phyloP scores from a whole-genome alignment of 2,797 vertebrate genomes.

The Pseudochirops corinnae region DNA sequence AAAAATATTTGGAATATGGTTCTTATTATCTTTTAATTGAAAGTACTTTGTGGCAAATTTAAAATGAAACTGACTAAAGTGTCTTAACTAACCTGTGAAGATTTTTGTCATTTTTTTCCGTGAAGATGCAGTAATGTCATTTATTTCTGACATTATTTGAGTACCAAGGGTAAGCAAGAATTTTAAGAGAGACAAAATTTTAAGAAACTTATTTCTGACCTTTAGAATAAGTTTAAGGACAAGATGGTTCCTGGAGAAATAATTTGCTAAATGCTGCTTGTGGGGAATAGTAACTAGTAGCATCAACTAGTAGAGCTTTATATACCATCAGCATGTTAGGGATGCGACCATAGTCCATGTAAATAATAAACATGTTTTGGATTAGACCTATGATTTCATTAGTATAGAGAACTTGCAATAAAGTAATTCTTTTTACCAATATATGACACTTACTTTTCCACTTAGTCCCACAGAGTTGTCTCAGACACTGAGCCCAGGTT shows the following conservation, averaged over 20 bases:
- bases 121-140: neutral
- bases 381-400: neutral
- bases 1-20: neutral
- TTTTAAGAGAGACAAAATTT: conserved; percentile 12
- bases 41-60: neutral
- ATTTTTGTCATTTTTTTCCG: neutral
- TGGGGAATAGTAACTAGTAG: neutral
- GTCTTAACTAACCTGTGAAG: neutral
- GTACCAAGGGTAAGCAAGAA: neutral
- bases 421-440: neutral
- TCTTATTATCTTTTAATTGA: conserved; percentile 16
- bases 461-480: neutral
- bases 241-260: conserved; percentile 26
- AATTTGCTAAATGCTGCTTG: neutral
- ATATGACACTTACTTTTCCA: neutral
- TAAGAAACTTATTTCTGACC: conserved; percentile 8
- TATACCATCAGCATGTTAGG: neutral
- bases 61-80: conserved; percentile 27
- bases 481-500: neutral
- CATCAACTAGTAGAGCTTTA: neutral
- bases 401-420: neutral
- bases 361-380: neutral
- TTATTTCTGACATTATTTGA: neutral
- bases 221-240: neutral
- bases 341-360: neutral